Base-by-base conservation (phyloP, 2,113 vertebrate species). In the Corvus moneduloides region DNA sequence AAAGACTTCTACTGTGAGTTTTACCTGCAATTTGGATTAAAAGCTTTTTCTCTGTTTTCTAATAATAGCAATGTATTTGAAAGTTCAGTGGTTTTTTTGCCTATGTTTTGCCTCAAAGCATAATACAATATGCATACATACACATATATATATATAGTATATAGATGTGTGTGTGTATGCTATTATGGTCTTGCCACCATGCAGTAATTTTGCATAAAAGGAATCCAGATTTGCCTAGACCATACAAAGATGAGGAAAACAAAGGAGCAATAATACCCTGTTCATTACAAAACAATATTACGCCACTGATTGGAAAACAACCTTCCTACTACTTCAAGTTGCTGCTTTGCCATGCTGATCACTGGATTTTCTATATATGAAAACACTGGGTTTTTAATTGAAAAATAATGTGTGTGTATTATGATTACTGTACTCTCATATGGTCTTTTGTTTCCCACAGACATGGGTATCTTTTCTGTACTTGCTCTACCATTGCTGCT, bases 401-500 rank as follows among this genome's bases (percentile, higher is more conserved):
- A 67, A 80, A 92, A 73, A 37, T 51, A 48, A 46, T 44, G 7
- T 20, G 14, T 56, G 30, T 39, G 3, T 43, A 0, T 56, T 35
- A 11, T 83, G 32, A 52, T 52, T 66, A 5, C n/a, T 19, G 49
- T 48, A 22, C 19, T 68, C 10, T 43, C 51, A 28, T 71, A 8
- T 43, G n/a, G 49, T 46, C 33, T 87, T 59, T 78, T 97, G 67
- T 88, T 73, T 96, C 49, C 35, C 89, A 97, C 64, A 96, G 97
- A 94, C 94, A 99, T 99, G 99, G 97, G 97, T 43, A 14, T 99
- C 51, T 96, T 98, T 12, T 98, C 98, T 3, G 92, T 99, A 33
- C 96, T 99, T 87, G 87, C 98, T 74, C 74, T 99, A 44, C 99
- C 99, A 12, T 49, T 99, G 97, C 97, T 99, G 61, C 96, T 99